phyloP scores from a whole-genome alignment of 2,113 vertebrate species.

The Rhinolophus ferrumequinum region DNA sequence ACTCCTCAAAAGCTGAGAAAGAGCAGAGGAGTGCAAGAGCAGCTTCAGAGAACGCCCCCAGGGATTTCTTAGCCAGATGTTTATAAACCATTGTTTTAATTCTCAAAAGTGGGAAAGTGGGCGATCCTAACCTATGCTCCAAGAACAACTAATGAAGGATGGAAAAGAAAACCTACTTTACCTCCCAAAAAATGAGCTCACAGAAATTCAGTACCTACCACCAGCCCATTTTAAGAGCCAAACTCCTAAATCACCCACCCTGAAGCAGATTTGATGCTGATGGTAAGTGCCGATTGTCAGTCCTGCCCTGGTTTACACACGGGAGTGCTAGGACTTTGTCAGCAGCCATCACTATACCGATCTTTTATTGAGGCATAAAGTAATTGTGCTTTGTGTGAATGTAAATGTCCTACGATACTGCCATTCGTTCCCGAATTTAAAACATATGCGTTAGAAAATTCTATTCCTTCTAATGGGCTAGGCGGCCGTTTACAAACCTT shows the following conservation, averaged over 20 bases:
- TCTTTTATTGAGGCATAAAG: neutral
- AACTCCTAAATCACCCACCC: neutral
- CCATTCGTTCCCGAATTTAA: neutral
- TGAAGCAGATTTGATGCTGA: neutral
- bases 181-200: neutral
- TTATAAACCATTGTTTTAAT: slow-evolving; percentile 26
- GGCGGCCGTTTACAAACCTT: neutral
- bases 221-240: neutral
- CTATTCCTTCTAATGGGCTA: neutral
- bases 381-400: neutral
- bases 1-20: slow-evolving; percentile 61
- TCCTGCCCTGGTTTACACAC: neutral
- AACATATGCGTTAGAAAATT: slow-evolving; percentile 18
- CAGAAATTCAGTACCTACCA: neutral
- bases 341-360: neutral
- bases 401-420: neutral
- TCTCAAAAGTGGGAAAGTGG: neutral
- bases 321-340: neutral
- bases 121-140: neutral
- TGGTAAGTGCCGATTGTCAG: neutral
- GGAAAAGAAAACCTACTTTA: neutral
- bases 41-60: neutral
- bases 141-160: neutral
- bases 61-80: slow-evolving; percentile 46
- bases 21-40: slow-evolving; percentile 17